Evolutionary conservation across 2,888 invertebrate species (phyloP).

Genomic region (Eilema depressum): DNA sequence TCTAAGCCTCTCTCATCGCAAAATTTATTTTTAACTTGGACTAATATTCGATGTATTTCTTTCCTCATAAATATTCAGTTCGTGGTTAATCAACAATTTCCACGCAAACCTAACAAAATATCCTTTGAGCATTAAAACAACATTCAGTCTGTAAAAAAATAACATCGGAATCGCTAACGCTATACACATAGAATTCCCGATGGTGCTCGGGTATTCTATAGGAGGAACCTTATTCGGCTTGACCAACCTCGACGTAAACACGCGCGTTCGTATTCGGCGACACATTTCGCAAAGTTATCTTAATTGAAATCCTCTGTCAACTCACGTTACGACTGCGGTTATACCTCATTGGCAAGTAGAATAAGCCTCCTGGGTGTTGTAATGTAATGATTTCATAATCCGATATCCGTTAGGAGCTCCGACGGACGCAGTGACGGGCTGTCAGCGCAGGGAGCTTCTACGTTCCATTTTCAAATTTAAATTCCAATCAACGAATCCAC

Average conservation of each 20-base stretch:
- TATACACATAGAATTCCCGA: conserved; percentile 33
- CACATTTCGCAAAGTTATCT: no score
- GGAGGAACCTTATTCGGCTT: no score
- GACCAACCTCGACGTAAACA: no score
- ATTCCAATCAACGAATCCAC: conserved; percentile 36
- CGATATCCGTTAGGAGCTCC: conserved; percentile 46
- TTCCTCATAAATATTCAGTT: background rate
- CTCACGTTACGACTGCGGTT: background rate
- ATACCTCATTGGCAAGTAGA: background rate
- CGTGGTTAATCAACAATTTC: background rate
- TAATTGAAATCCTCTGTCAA: no score
- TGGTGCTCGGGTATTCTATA: conserved; percentile 3
- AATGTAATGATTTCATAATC: conserved; percentile 49
- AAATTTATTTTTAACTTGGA: no score
- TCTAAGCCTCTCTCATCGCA: no score
- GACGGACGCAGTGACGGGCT: conserved; percentile 21
- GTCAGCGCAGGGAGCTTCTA: conserved; percentile 30
- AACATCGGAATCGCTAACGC: conserved; percentile 9
- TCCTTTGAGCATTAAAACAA: background rate
- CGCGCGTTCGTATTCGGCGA: no score
- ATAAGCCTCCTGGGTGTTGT: background rate
- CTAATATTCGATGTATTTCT: background rate
- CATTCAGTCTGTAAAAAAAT: background rate
- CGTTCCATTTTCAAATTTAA: conserved; percentile 45
- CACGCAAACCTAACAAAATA: background rate